Evolutionary conservation across 2,888 invertebrate genomes (phyloP).

Genomic region (Plagodis dolabraria): DNA sequence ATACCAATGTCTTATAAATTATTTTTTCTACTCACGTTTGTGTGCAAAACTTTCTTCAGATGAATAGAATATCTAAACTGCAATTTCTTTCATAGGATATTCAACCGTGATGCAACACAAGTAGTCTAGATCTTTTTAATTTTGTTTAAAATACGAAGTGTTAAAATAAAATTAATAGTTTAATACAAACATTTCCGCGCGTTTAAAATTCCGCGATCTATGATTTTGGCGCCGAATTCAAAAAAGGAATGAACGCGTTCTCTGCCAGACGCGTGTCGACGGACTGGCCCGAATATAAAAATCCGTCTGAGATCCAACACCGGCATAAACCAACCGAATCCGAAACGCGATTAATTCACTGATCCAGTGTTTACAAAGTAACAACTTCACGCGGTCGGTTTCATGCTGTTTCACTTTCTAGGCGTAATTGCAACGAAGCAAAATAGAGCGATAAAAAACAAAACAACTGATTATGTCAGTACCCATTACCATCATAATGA

Average conservation of each 20-base stretch:
- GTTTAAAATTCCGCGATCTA: constrained; percentile 42
- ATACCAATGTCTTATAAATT: no score
- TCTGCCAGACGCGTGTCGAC: constrained; percentile 56
- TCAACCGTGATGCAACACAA: constrained; percentile 25
- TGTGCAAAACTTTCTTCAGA: constrained; percentile 47
- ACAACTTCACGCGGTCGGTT: constrained; percentile 57
- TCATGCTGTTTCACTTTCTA: constrained; percentile 70
- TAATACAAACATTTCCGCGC: constrained; percentile 36
- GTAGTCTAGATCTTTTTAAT: constrained; percentile 23
- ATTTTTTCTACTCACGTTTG: constrained; percentile 47
- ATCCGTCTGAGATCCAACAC: constrained; percentile 59
- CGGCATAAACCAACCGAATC: constrained; percentile 74
- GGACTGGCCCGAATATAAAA: constrained; percentile 61
- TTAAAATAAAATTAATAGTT: constrained; percentile 23
- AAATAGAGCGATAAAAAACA: constrained; percentile 49
- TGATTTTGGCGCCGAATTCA: constrained; percentile 41
- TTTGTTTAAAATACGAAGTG: constrained; percentile 12
- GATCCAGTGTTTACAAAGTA: constrained; percentile 41
- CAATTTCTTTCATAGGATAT: constrained; percentile 27
- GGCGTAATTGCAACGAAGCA: constrained; percentile 50
- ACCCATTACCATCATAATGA: constrained; percentile 33
- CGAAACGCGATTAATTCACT: constrained; percentile 56
- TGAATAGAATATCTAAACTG: constrained; percentile 34
- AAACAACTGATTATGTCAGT: constrained; percentile 49
- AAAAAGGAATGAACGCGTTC: constrained; percentile 48